These are phyloP conservation scores for Aix galericulata DNA, from an alignment of 2,113 vertebrate genomes.

Conservation along the genomic window DNA sequence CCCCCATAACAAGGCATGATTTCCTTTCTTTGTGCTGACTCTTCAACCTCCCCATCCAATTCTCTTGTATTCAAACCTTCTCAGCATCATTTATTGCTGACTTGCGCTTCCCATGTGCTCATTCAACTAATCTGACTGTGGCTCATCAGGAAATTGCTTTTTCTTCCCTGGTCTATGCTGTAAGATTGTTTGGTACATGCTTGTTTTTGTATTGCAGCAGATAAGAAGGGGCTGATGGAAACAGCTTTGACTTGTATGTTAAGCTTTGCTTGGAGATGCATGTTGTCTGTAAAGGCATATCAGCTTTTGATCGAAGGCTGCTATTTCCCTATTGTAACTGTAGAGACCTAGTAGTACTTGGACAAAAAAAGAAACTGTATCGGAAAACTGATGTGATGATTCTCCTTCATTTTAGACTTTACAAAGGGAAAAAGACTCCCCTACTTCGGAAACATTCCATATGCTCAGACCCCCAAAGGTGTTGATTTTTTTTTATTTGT, in stretches of 20 bases:
- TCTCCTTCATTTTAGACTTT: conserved; percentile 99
- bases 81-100: conserved; percentile 63
- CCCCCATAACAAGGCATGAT: conserved; percentile 84
- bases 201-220: conserved; percentile 68
- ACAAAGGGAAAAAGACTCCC: conserved; percentile 99
- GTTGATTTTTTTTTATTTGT: conserved; percentile 81
- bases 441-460: conserved; percentile 99
- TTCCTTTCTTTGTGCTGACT: conserved; percentile 69
- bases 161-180: conserved; percentile 57
- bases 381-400: conserved; percentile 88
- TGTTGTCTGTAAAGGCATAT: conserved; percentile 74
- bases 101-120: conserved; percentile 51
- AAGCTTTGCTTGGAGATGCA: conserved; percentile 84
- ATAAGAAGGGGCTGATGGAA: conserved; percentile 67
- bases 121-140: conserved; percentile 70
- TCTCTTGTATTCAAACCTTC: conserved; percentile 43
- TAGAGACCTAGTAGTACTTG: conserved; percentile 34
- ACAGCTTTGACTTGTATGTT: conserved; percentile 65
- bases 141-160: conserved; percentile 67
- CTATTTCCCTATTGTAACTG: conserved; percentile 56
- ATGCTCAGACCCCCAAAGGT: conserved; percentile 99
- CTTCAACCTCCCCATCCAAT: not conserved
- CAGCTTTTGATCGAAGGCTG: conserved; percentile 68
- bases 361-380: conserved; percentile 55
- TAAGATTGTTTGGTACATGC: conserved; percentile 63